Conservation (phyloP, 1,140 invertebrate genomes). For the Mizuhopecten yessoensis region DNA sequence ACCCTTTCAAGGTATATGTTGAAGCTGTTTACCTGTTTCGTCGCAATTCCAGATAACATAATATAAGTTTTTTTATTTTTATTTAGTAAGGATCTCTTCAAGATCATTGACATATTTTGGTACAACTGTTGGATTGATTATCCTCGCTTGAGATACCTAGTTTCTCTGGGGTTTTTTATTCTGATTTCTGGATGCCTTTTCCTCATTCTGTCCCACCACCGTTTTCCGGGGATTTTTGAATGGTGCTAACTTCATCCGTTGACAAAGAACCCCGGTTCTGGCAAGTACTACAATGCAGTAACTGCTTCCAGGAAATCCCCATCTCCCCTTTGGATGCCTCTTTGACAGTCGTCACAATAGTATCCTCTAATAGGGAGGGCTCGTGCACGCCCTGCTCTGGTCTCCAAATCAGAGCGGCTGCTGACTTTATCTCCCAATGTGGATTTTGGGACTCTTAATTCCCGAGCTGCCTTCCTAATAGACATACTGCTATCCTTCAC, state of each 20-base stretch:
- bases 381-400: neutral
- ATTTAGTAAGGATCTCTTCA: too few species aligned
- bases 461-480: constrained; percentile 5
- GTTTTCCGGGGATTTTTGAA: constrained; percentile 17
- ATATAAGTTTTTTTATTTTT: neutral
- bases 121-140: constrained; percentile 43
- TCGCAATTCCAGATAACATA: constrained; percentile 49
- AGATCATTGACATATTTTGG: constrained; percentile 36
- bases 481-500: neutral
- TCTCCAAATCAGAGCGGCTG: neutral
- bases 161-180: constrained; percentile 43
- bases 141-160: neutral
- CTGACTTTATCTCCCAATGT: constrained; percentile 48
- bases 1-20: constrained; percentile 44
- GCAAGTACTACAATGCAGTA: too few species aligned
- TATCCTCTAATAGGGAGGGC: constrained; percentile 36
- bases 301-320: neutral
- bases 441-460: constrained; percentile 42
- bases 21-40: constrained; percentile 48
- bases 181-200: constrained; percentile 43
- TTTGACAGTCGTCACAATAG: constrained; percentile 41
- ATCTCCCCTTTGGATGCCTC: constrained; percentile 42
- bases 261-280: constrained; percentile 42
- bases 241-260: neutral
- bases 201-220: constrained; percentile 48